A percentile compares a stretch with the other conserved stretches of the same genome.
These are phyloP conservation scores for Rhynchonycteris naso DNA, from an alignment of 2,797 vertebrate genomes.

Conservation along the genomic window DNA sequence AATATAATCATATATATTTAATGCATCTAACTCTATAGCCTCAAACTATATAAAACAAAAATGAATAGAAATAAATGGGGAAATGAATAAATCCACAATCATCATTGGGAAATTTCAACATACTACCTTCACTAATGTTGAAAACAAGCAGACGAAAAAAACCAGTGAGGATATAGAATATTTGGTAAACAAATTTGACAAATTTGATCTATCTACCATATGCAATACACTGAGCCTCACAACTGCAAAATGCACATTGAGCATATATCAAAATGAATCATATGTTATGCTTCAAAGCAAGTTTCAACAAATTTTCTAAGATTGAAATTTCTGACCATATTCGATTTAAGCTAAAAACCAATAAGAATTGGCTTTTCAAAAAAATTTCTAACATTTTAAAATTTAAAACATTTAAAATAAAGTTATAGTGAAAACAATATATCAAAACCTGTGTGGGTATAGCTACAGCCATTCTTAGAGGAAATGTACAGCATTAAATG, in stretches of 20 bases:
- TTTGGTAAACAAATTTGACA: background rate
- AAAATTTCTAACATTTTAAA: background rate
- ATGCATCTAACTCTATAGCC: background rate
- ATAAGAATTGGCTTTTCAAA: background rate
- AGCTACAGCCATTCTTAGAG: background rate
- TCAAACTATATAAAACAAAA: background rate
- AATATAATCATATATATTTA: background rate
- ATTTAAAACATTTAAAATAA: background rate
- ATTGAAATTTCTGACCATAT: background rate
- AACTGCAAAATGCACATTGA: background rate
- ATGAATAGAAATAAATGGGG: background rate
- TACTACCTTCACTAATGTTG: background rate
- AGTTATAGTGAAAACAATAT: background rate
- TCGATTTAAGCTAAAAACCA: background rate
- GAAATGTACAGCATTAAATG: background rate
- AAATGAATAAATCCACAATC: background rate
- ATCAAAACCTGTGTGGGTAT: background rate
- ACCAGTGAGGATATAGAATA: background rate
- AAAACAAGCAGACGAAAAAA: background rate
- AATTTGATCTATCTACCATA: background rate
- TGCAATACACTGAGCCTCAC: background rate
- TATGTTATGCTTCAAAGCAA: background rate
- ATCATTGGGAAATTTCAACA: background rate
- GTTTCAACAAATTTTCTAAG: background rate
- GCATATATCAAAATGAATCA: slow-evolving; percentile 23